Evolutionary conservation across 1,140 invertebrate genomes (phyloP).

Genomic region (Ganaspis sp.): DNA sequence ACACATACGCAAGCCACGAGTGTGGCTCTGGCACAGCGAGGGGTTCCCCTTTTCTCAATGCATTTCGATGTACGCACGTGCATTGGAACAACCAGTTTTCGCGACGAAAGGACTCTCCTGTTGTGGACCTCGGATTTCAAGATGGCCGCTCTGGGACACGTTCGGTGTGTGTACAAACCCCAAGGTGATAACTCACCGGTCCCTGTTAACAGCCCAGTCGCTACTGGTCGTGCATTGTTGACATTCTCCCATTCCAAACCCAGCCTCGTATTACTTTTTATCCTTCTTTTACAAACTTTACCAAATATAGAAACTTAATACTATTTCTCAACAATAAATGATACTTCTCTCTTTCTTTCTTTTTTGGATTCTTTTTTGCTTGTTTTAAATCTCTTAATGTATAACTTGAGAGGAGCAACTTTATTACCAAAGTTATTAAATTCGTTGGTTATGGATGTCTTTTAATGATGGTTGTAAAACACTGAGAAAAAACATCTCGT

Average conservation of each 20-base stretch:
- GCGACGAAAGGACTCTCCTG: slow-evolving; percentile 10
- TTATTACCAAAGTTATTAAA: neutral
- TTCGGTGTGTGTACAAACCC: slow-evolving; percentile 26
- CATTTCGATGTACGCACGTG: slow-evolving; percentile 27
- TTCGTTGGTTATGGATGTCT: too few species aligned
- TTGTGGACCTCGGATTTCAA: slow-evolving; percentile 24
- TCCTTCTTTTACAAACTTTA: neutral
- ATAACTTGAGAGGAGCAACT: neutral
- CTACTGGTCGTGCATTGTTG: slow-evolving; percentile 31
- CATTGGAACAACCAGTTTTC: slow-evolving; percentile 28
- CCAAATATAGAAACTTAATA: slow-evolving; percentile 23
- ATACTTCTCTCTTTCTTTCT: neutral
- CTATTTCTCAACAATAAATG: slow-evolving; percentile 3
- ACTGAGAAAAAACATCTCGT: too few species aligned
- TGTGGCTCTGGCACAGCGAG: neutral
- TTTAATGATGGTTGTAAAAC: too few species aligned
- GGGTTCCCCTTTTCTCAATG: slow-evolving; percentile 21
- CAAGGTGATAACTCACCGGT: slow-evolving; percentile 28
- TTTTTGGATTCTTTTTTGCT: neutral
- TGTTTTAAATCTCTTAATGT: neutral
- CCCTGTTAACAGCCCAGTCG: slow-evolving; percentile 28
- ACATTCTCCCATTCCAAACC: slow-evolving; percentile 25
- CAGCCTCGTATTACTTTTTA: slow-evolving; percentile 7
- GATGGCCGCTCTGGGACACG: slow-evolving; percentile 22
- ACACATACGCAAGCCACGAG: neutral